Evolutionary conservation across 2,797 vertebrate genomes (phyloP), one percentile per base, ranked within the genome.

Genomic region (Artibeus jamaicensis): DNA sequence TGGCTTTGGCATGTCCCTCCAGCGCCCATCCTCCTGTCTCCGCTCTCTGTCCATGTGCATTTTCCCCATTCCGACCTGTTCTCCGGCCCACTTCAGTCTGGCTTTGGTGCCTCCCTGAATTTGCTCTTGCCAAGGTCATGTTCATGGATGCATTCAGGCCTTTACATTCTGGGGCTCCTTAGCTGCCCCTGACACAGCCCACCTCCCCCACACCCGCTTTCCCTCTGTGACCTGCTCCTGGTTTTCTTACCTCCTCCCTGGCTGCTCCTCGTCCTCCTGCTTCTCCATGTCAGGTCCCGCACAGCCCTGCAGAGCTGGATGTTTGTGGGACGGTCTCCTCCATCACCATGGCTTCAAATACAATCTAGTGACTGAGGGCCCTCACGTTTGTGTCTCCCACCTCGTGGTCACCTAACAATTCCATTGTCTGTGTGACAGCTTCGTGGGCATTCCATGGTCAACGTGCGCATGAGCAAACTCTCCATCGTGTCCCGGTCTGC

Each of bases 391-490:
- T 9, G 10, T 9, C 79, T 78, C 50, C 3, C 3, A 29, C 29
- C 65, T 29, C 3, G 21, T 76, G 50, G 65, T 37, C n/a, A 14
- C 71, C 79, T 34, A 50, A 18, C 24, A 24, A 14, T 10, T 22
- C 29, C 11, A 1, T 14, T 0, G 16, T 50, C 55, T 19, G 4
- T 26, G 4, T 37, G 42, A 55, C 39, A 34, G 68, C 19, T 32
- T 22, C 9, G 2, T 24, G 15, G 76, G 24, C 26, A 10, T 8
- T 39, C 39, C 24, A 24, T 32, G 0, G 4, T 1, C 3, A 18
- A 11, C 0, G 0, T 9, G 39, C 26, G 53, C 76, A 26, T 8
- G 48, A 24, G 0, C 0, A 7, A 34, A 15, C 9, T 3, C 15
- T 3, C 46, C 37, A 5, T 10, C 3, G 8, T 15, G 29, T 55